Evolutionary conservation across 2,888 invertebrate species (phyloP).

Genomic region (Salticus scenicus): DNA sequence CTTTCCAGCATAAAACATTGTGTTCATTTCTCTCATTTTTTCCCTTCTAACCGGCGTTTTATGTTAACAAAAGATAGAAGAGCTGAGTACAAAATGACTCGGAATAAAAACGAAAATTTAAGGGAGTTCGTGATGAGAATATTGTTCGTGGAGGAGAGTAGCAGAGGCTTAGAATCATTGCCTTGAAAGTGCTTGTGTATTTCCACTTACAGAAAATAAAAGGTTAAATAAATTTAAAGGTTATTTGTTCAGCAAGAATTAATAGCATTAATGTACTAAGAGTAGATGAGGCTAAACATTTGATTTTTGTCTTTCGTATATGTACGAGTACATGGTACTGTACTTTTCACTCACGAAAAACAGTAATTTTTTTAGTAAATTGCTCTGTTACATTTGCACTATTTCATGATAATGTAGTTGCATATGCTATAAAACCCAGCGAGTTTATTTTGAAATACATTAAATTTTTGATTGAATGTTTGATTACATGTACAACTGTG

Average conservation of each 20-base stretch:
- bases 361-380: too few relatives aligned
- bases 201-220: not conserved
- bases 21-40: slow-evolving; percentile 41
- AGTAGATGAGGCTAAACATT: too few relatives aligned
- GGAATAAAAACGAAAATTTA: slow-evolving; percentile 65
- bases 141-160: slow-evolving; percentile 26
- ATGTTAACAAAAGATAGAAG: slow-evolving; percentile 32
- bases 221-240: not conserved
- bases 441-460: too few relatives aligned
- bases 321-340: too few relatives aligned
- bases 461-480: too few relatives aligned
- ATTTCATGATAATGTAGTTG: too few relatives aligned
- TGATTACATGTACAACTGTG: too few relatives aligned
- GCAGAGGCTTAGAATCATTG: not conserved
- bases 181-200: not conserved
- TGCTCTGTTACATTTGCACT: too few relatives aligned
- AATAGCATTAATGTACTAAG: not conserved
- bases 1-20: slow-evolving; percentile 55
- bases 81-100: slow-evolving; percentile 41
- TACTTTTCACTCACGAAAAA: too few relatives aligned
- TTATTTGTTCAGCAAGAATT: not conserved
- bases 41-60: slow-evolving; percentile 33
- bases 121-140: slow-evolving; percentile 49
- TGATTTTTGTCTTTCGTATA: too few relatives aligned
- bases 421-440: too few relatives aligned